Evolutionary conservation across 2,113 vertebrate species (phyloP).

Genomic region (Raja brachyura): DNA sequence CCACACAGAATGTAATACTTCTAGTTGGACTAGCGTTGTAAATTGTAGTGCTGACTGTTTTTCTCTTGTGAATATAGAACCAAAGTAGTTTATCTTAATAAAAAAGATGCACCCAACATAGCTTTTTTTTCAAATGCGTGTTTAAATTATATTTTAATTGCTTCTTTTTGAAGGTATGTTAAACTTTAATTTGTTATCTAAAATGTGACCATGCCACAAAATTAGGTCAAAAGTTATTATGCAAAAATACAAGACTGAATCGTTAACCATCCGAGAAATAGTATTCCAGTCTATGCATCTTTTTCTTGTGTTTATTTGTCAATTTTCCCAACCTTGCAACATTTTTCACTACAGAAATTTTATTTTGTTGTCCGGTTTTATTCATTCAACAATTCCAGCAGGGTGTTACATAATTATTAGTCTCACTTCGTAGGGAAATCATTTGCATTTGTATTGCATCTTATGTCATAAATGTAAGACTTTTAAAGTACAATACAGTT

Average conservation of each 20-base stretch:
- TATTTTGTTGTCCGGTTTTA: background rate
- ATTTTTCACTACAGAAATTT: background rate
- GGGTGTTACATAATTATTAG: background rate
- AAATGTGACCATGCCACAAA: background rate
- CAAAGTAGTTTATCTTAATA: background rate
- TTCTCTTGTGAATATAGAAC: background rate
- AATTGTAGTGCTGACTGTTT: background rate
- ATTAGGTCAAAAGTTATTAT: background rate
- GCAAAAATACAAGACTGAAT: background rate
- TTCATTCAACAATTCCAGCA: background rate
- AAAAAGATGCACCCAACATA: background rate
- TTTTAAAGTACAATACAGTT: background rate
- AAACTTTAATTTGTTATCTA: background rate
- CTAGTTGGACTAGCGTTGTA: background rate
- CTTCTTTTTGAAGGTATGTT: background rate
- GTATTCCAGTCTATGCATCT: background rate
- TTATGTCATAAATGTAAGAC: background rate
- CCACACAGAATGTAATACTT: background rate
- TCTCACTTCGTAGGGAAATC: background rate
- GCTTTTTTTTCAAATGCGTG: background rate
- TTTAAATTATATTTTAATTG: conserved; percentile 3
- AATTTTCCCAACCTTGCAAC: background rate
- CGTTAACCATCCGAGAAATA: background rate
- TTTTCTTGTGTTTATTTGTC: background rate
- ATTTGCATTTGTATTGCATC: background rate